Base-by-base conservation (phyloP, 2,797 vertebrate species). In the Peromyscus aztecus region DNA sequence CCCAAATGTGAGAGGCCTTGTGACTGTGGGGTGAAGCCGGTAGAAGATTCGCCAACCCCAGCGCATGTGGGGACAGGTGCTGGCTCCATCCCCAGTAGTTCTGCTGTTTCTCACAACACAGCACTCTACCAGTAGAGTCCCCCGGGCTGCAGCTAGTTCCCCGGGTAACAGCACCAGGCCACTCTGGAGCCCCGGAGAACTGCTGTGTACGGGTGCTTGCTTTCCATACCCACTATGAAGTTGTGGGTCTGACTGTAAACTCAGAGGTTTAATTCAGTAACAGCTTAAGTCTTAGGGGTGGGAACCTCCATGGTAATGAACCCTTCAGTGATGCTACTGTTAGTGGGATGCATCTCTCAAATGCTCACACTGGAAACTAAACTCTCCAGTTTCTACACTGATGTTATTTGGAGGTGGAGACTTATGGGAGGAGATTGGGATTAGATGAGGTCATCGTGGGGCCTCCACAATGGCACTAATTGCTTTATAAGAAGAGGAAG, bases 91-190 rank as follows among this genome's bases (percentile, higher is more conserved):
- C 2, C 31, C 24, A 31, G 27, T 27, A 2, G 34, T 4, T 9
- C 11, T 14, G 5, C 37, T 0, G 0, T 9, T 89, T 8, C 27
- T 3, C 19, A 59, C 59, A 73, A 5, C 21, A 16, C 34, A 71
- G 43, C 55, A n/a, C 10, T 27, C 12, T 52, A 27, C 34, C 49
- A 6, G 37, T 10, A 24, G 73, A 73, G 52, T 13, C 63, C 31
- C 34, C 17, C 6, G 6, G 81, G 24, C 34, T 46, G 69, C 63
- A 40, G 0, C 1, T 27, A 29, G n/a, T 80, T 65, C 1, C 46
- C 0, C 3, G 23, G 14, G 14, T 34, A n/a, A n/a, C 2, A 40
- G 40, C 0, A 37, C 4, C 40, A 37, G 23, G 13, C 2, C 8
- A 34, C 37, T 49, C 55, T 76, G 52, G 77, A 14, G 59, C 23